Percentiles rank a stretch among this genome's conserved stretches.
phyloP scores from a whole-genome alignment of 2,888 invertebrate species.

The Spisula subtruncata region DNA sequence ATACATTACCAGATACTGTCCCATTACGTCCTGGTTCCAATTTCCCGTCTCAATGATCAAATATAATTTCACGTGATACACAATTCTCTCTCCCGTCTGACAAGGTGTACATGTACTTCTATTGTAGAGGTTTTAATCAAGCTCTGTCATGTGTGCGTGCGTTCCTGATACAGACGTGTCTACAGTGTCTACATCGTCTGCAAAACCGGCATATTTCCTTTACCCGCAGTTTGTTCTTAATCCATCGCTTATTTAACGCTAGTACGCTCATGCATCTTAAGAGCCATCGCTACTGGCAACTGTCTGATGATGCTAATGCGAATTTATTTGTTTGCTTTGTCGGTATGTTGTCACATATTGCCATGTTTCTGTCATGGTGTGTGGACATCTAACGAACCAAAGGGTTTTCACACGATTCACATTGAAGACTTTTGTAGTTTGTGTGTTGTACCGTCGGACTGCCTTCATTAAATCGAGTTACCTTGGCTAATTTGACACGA shows the following conservation, averaged over 20 bases:
- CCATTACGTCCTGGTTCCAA: background rate
- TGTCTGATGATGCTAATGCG: constrained; percentile 1
- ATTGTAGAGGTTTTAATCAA: background rate
- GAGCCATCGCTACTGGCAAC: background rate
- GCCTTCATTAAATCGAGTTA: no score
- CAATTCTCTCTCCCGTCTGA: constrained; percentile 3
- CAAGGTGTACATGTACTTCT: background rate
- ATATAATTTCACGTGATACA: constrained; percentile 14
- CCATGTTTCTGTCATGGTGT: no score
- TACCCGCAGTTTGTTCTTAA: background rate
- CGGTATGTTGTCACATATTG: background rate
- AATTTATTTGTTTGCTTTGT: background rate
- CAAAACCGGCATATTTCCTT: background rate
- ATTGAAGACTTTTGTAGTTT: no score
- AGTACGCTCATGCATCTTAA: background rate
- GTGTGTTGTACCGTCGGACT: no score
- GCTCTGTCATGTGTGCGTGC: background rate
- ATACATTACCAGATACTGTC: background rate
- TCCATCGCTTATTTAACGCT: background rate
- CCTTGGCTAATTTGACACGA: no score
- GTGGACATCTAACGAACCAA: background rate
- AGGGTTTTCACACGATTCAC: background rate
- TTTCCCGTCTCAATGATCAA: constrained; percentile 9
- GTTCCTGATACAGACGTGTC: background rate
- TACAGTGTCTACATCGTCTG: constrained; percentile 3